Conservation (phyloP, 2,113 vertebrate species). For the Cheirogaleus medius region DNA sequence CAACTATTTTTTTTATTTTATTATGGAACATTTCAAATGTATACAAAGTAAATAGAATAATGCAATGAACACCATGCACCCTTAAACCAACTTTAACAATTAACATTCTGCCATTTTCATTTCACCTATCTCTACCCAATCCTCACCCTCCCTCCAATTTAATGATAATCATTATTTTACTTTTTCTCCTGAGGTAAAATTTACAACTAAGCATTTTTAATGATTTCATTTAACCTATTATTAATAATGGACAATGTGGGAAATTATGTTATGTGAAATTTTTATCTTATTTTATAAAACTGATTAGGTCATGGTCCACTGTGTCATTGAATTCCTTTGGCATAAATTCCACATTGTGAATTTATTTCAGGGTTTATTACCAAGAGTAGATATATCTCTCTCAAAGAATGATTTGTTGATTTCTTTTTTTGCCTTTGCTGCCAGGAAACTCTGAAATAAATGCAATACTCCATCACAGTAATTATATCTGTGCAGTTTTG, state of each 20-base stretch:
- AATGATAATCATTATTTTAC: neutral
- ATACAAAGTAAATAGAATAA: neutral
- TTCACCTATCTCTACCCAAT: neutral
- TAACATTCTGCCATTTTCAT: neutral
- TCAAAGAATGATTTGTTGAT: neutral
- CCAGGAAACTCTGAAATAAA: slow-evolving; percentile 9
- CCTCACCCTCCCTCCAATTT: neutral
- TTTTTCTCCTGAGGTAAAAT: neutral
- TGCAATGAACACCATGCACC: neutral
- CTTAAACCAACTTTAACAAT: neutral
- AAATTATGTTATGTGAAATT: neutral
- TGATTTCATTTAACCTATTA: neutral
- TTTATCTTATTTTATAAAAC: neutral
- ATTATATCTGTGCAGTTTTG: neutral
- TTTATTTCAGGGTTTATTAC: slow-evolving; percentile 24
- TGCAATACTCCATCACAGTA: neutral
- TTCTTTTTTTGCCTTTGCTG: neutral
- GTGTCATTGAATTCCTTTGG: slow-evolving; percentile 7
- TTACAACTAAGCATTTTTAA: neutral
- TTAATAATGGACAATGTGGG: neutral
- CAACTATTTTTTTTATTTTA: neutral
- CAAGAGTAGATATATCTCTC: neutral
- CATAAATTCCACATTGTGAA: neutral
- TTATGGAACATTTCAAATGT: neutral
- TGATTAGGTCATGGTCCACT: neutral